These are phyloP conservation scores for Orcinus orca DNA, from an alignment of 2,113 vertebrate species.

Conservation along the genomic window DNA sequence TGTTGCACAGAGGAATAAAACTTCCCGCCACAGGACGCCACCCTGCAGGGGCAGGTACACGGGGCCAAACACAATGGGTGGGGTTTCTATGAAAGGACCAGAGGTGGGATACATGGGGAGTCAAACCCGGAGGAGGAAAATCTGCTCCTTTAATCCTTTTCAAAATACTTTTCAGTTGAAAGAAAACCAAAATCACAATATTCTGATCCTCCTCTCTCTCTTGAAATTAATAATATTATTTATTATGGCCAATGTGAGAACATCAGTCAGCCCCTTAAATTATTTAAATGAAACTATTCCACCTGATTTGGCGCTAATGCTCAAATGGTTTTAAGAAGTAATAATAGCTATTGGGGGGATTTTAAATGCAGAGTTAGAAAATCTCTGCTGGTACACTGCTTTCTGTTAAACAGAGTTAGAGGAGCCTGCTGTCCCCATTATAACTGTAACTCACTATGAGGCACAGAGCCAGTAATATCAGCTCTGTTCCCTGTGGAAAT, in stretches of 20 bases:
- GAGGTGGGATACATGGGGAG: background rate
- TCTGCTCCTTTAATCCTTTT: constrained; percentile 71
- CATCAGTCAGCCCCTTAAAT: constrained; percentile 64
- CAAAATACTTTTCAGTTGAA: constrained; percentile 63
- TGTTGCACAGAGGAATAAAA: constrained; percentile 65
- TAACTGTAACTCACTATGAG: constrained; percentile 23
- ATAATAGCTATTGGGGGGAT: constrained; percentile 63
- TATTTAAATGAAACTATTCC: constrained; percentile 77
- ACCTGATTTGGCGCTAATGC: constrained; percentile 67
- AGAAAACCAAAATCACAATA: constrained; percentile 62
- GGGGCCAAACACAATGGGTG: constrained; percentile 34
- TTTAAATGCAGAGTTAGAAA: constrained; percentile 69
- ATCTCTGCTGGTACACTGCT: constrained; percentile 19
- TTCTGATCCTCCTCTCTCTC: constrained; percentile 1
- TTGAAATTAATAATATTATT: constrained; percentile 66
- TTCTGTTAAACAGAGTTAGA: constrained; percentile 57
- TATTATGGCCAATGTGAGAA: constrained; percentile 50
- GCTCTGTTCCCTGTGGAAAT: constrained; percentile 22
- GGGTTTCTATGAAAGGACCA: constrained; percentile 41
- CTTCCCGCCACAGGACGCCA: constrained; percentile 1
- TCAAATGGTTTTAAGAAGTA: constrained; percentile 58
- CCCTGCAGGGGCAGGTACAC: background rate
- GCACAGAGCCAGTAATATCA: constrained; percentile 35
- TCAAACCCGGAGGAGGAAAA: constrained; percentile 35
- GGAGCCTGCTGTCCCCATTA: constrained; percentile 37